A percentile compares a stretch with the other conserved stretches of the same genome.
Conservation (phyloP, 2,113 vertebrate species). For the Equus quagga region DNA sequence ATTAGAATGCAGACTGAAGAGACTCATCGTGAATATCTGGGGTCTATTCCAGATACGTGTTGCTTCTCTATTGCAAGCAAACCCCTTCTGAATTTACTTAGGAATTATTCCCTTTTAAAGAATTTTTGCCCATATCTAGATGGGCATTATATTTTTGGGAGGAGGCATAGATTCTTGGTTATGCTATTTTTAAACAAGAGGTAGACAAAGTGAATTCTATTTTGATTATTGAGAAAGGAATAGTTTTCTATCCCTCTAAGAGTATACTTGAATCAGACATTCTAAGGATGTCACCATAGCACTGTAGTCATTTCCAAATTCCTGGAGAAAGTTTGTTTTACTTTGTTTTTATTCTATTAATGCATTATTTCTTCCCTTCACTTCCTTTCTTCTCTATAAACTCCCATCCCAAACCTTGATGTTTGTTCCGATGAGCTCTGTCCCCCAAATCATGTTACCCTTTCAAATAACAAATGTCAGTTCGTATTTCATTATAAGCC, state of each 20-base stretch:
- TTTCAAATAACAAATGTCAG: background rate
- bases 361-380: background rate
- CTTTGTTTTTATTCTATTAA: background rate
- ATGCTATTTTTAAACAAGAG: conserved; percentile 83
- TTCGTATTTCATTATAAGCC: conserved; percentile 8
- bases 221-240: conserved; percentile 85
- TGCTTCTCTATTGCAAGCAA: conserved; percentile 71
- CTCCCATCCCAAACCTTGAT: background rate
- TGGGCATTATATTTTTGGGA: conserved; percentile 75
- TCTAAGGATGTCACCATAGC: conserved; percentile 83
- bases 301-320: conserved; percentile 83
- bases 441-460: background rate
- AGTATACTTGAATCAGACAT: conserved; percentile 91
- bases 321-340: conserved; percentile 68
- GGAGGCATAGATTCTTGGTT: conserved; percentile 74
- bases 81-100: conserved; percentile 53
- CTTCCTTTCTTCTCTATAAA: background rate
- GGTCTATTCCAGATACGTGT: background rate
- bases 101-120: conserved; percentile 68
- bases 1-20: conserved; percentile 61
- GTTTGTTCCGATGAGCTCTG: conserved; percentile 5
- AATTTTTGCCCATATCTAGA: conserved; percentile 58
- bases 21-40: conserved; percentile 61
- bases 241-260: conserved; percentile 90
- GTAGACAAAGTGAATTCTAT: conserved; percentile 85